Conservation (phyloP, 64 coral and sea anemone genomes). For the Porites australiensis region DNA sequence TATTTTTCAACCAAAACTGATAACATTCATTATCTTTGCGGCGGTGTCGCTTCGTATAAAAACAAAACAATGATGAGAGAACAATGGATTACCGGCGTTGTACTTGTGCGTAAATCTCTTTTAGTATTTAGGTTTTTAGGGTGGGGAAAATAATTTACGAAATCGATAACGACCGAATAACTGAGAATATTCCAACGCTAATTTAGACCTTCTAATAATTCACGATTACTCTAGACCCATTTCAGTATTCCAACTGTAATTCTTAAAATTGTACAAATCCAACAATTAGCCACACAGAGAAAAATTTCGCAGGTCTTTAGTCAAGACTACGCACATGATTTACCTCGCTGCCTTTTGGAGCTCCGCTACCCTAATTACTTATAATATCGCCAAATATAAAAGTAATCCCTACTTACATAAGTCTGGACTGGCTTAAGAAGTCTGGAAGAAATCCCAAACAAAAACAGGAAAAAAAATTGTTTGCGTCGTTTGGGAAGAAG, state of each 20-base stretch:
- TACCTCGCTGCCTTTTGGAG: neutral
- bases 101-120: neutral
- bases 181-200: neutral
- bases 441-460: neutral
- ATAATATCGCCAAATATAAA: neutral
- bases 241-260: neutral
- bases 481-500: conserved; percentile 8
- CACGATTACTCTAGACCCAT: neutral
- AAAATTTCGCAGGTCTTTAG: neutral
- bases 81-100: neutral
- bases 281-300: neutral
- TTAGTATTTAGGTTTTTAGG: neutral
- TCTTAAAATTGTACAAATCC: neutral
- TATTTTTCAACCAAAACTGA: neutral
- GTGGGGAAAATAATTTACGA: neutral
- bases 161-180: neutral
- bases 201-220: neutral
- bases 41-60: neutral
- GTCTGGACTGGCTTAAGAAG: neutral
- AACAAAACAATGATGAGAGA: neutral
- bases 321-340: neutral
- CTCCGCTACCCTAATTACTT: neutral
- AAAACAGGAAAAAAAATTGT: neutral
- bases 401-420: conserved; percentile 3
- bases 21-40: neutral